Conservation (phyloP, 2,888 invertebrate genomes). For the Tachina lurida region DNA sequence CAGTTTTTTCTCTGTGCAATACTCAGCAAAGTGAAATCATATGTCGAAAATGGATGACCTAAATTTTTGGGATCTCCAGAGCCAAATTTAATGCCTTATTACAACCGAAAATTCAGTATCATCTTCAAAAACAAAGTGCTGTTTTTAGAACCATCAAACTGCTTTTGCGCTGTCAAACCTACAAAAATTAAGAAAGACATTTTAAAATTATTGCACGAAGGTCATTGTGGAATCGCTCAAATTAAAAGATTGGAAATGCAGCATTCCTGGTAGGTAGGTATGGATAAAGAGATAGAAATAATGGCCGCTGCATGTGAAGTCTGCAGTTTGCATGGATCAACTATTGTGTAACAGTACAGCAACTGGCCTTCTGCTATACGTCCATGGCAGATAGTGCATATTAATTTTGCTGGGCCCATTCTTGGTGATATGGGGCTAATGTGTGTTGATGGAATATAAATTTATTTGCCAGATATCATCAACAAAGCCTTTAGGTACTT, state of each 20-base stretch:
- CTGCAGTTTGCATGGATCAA: too few relatives aligned
- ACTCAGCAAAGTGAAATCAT: conserved; percentile 22
- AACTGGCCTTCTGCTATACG: background rate
- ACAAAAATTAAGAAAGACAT: too few relatives aligned
- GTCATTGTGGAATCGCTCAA: too few relatives aligned
- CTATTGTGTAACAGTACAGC: too few relatives aligned
- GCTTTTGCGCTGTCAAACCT: too few relatives aligned
- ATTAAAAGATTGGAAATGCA: too few relatives aligned
- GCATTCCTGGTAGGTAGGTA: too few relatives aligned
- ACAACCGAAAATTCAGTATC: background rate
- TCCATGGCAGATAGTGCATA: background rate
- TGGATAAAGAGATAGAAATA: too few relatives aligned
- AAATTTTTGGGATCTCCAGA: background rate
- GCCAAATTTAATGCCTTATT: background rate
- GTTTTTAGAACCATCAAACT: background rate
- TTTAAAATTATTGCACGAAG: too few relatives aligned
- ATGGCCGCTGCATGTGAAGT: background rate
- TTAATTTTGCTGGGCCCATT: background rate
- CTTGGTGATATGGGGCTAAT: background rate
- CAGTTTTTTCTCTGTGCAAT: too few relatives aligned
- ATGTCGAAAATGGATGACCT: background rate
- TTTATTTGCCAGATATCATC: conserved; percentile 12
- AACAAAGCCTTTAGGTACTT: background rate
- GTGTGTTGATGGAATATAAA: background rate
- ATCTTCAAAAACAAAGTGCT: background rate